phyloP scores from a whole-genome alignment of 2,888 invertebrate genomes.

The Cremastinae sp. region DNA sequence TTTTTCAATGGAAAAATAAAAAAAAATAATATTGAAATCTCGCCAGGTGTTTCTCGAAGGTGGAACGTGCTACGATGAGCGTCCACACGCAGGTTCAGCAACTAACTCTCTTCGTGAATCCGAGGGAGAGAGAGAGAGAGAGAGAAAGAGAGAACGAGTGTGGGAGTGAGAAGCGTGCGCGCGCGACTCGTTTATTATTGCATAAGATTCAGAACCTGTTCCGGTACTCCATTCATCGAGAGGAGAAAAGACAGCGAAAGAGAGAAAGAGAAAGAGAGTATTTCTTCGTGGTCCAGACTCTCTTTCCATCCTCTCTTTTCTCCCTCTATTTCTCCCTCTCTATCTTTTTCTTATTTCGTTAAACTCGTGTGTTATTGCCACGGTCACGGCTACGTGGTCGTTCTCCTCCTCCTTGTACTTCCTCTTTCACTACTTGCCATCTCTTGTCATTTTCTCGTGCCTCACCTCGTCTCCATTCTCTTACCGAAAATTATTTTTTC shows the following conservation, averaged over 20 bases:
- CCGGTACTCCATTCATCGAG: constrained; percentile 75
- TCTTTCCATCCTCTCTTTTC: constrained; percentile 1
- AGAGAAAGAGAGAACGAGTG: constrained; percentile 11
- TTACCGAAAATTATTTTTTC: too few species aligned
- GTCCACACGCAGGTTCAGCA: constrained; percentile 26
- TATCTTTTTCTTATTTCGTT: constrained; percentile 4
- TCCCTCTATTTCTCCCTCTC: constrained; percentile 7
- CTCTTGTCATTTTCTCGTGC: constrained; percentile 1
- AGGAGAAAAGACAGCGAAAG: constrained; percentile 16
- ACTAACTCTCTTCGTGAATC: constrained; percentile 11
- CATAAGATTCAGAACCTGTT: constrained; percentile 79
- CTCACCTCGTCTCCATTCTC: background rate
- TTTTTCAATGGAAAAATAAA: background rate
- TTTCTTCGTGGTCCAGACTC: constrained; percentile 39
- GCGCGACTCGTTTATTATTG: constrained; percentile 73
- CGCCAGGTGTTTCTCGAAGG: constrained; percentile 31
- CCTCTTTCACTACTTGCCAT: constrained; percentile 3
- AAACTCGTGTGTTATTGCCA: constrained; percentile 37
- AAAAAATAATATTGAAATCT: background rate
- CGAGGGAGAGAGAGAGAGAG: background rate
- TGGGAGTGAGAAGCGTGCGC: constrained; percentile 42
- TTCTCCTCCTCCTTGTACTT: constrained; percentile 7
- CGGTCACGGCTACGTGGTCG: constrained; percentile 38
- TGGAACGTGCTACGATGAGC: constrained; percentile 18
- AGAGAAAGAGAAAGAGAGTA: background rate